phyloP scores from a whole-genome alignment of 2,797 vertebrate species.

The Gobionotothen gibberifrons region DNA sequence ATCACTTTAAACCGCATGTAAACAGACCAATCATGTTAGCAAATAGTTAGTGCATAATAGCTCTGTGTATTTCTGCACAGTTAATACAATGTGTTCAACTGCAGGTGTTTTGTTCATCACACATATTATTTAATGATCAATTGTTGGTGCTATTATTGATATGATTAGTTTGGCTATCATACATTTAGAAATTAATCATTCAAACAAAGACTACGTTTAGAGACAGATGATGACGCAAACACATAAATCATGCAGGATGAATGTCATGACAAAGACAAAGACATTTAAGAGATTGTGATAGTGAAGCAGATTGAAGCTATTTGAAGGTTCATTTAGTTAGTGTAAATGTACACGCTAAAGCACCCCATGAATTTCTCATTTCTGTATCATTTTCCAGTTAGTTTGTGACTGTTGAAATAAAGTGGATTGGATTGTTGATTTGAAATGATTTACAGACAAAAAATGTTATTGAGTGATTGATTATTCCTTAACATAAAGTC shows the following conservation, averaged over 20 bases:
- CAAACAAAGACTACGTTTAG: slow-evolving; percentile 9
- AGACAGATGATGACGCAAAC: slow-evolving; percentile 34
- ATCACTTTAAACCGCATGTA: background rate
- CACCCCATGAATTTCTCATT: background rate
- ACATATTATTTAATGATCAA: slow-evolving; percentile 20
- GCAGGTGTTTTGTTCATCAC: slow-evolving; percentile 64
- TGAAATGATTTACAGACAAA: background rate
- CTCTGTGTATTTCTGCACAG: background rate
- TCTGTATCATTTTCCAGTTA: background rate
- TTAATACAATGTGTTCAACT: slow-evolving; percentile 19
- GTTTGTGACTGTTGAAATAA: background rate
- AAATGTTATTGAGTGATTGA: background rate
- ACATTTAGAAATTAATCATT: background rate
- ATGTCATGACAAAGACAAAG: slow-evolving; percentile 47
- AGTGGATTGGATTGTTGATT: background rate
- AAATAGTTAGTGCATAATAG: background rate
- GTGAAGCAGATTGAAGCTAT: slow-evolving; percentile 6
- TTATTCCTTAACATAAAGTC: background rate
- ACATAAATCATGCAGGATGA: slow-evolving; percentile 65
- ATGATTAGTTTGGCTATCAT: background rate
- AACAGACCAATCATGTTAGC: background rate
- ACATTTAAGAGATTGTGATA: slow-evolving; percentile 21
- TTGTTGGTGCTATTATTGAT: background rate
- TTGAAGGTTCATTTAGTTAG: slow-evolving; percentile 19
- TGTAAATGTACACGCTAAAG: slow-evolving; percentile 16